Conservation (phyloP, 2,888 invertebrate species). For the Caradrina kadenii region DNA sequence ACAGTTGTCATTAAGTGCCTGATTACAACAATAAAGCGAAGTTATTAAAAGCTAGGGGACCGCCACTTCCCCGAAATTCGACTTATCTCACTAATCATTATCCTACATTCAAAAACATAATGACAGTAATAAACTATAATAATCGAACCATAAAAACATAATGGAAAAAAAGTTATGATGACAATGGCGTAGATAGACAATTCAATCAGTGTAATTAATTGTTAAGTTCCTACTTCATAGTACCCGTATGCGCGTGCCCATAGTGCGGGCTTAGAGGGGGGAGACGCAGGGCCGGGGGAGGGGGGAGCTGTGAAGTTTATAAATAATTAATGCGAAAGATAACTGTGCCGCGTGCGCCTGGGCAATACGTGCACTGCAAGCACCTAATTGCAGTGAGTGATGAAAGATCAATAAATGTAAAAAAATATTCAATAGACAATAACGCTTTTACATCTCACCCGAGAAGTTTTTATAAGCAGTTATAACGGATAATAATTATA, state of each 20-base stretch:
- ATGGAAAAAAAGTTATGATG: conserved; percentile 67
- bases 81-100: conserved; percentile 56
- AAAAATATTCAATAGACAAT: conserved; percentile 72
- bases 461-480: conserved; percentile 68
- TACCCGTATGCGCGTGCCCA: conserved; percentile 77
- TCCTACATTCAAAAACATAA: conserved; percentile 56
- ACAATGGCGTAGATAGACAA: conserved; percentile 80
- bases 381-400: conserved; percentile 63
- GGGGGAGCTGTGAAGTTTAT: conserved; percentile 71
- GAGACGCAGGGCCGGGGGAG: conserved; percentile 52
- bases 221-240: conserved; percentile 75
- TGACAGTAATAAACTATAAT: conserved; percentile 62
- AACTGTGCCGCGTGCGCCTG: conserved; percentile 76
- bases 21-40: conserved; percentile 34
- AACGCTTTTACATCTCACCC: conserved; percentile 68
- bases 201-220: conserved; percentile 84
- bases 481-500: conserved; percentile 62
- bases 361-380: conserved; percentile 67
- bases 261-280: conserved; percentile 45
- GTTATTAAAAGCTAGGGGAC: conserved; percentile 25
- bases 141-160: conserved; percentile 68
- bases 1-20: neutral
- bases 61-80: conserved; percentile 42
- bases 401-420: conserved; percentile 73
- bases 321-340: conserved; percentile 80